Conservation (phyloP, 2,888 invertebrate species). For the Spodoptera exigua region DNA sequence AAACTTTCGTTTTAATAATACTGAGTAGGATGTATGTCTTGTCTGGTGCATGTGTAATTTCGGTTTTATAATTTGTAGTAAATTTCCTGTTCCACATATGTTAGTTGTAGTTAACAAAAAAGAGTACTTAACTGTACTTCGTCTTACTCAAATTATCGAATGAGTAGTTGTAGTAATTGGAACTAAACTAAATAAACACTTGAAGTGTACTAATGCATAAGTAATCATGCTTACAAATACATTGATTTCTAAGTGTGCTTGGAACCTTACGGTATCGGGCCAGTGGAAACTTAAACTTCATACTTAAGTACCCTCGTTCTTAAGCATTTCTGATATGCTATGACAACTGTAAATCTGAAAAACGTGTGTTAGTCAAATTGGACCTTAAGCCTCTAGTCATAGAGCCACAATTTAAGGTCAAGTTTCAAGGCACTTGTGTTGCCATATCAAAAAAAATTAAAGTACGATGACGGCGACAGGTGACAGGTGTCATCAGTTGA, state of each 20-base stretch:
- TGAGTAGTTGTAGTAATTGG: conserved; percentile 15
- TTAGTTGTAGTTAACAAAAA: background rate
- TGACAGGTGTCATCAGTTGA: conserved; percentile 29
- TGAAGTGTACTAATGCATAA: conserved; percentile 9
- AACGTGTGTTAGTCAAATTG: too few species aligned
- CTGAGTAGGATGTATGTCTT: too few species aligned
- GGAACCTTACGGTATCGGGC: conserved; percentile 30
- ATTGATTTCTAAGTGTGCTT: conserved; percentile 41
- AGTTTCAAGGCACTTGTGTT: conserved; percentile 22
- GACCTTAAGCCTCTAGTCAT: too few species aligned
- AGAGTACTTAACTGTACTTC: conserved; percentile 9
- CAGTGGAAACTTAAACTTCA: conserved; percentile 28
- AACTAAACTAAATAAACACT: conserved; percentile 37
- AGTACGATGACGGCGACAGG: conserved; percentile 16
- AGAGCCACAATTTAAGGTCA: too few species aligned
- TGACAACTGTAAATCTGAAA: too few species aligned
- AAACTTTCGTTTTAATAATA: too few species aligned
- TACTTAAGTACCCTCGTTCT: conserved; percentile 23
- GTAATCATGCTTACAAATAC: conserved; percentile 24
- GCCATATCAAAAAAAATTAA: conserved; percentile 29
- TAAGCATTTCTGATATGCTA: conserved; percentile 11
- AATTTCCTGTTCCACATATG: too few species aligned
- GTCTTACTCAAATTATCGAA: conserved; percentile 2
- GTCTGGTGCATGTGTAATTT: too few species aligned
- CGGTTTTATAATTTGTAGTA: too few species aligned